Evolutionary conservation across 92 coral and sea anemone genomes (phyloP), one percentile per base, ranked within the genome.

Genomic region (Anthopleura xanthogrammica): DNA sequence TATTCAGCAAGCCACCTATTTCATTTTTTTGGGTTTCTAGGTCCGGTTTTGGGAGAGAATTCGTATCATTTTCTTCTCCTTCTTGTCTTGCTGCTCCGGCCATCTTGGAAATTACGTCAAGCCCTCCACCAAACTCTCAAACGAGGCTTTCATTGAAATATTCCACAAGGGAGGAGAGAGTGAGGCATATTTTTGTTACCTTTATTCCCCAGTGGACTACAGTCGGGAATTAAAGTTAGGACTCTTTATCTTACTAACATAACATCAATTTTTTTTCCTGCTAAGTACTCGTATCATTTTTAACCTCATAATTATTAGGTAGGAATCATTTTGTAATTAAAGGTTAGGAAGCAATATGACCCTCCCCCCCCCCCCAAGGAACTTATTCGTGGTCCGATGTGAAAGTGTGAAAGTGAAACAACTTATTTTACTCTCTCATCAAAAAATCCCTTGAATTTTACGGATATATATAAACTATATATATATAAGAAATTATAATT

Each of bases 21-120:
- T 91, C 95, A 72, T 82, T 87, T 82, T 93, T 93, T 60, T 93
- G 97, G 50, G 80, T 87, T 83, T 89, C 93, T 78, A 89, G 83
- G 82, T 89, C 86, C 73, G 89, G 76, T 19, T 85, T 52, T 76
- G 50, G 81, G 81, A 52, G 83, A 12, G 92, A 79, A 60, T 79
- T 80, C n/a, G 84, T 75, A 22, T 77, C 89, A 76, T 83, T 80
- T 56, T 90, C 93, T 4, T 56, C 87, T 17, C 75, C 20, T 14
- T 87, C 90, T 72, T 75, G 85, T 43, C 80, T 82, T 58, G 74
- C 88, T 86, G 90, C 83, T 78, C 85, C 93, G 80, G 93, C 93
- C 93, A 90, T 90, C 86, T 90, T 90, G 88, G 85, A 84, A 81
- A 85, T 85, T 80, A 85, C 88, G 88, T 85, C 88, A 85, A 55